Percentiles rank a stretch among this genome's conserved stretches.
Evolutionary conservation across 2,888 invertebrate genomes (phyloP).

Genomic region (Eupithecia exiguata): DNA sequence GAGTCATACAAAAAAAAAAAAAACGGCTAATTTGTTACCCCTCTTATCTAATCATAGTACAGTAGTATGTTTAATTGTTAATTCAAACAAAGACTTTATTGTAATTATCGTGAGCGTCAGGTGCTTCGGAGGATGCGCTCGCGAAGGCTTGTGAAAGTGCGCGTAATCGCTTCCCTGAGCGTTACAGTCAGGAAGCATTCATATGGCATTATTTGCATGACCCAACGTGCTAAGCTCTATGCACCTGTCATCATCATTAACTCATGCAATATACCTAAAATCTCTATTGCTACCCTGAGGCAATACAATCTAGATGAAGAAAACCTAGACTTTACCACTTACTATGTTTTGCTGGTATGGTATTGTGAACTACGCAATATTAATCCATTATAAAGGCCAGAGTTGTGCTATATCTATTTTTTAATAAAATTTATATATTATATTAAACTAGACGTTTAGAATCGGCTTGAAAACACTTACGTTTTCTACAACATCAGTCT

Average conservation of each 20-base stretch:
- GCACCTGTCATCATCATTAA: slow-evolving; percentile 61
- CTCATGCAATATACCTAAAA: slow-evolving; percentile 53
- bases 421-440: neutral
- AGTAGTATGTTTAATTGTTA: slow-evolving; percentile 27
- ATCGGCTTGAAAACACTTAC: neutral
- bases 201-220: slow-evolving; percentile 56
- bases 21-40: slow-evolving; percentile 10
- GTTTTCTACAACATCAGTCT: neutral
- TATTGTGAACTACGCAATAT: neutral
- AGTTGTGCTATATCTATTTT: too few species aligned
- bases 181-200: slow-evolving; percentile 57
- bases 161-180: slow-evolving; percentile 61
- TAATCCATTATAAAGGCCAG: neutral
- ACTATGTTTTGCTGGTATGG: too few species aligned
- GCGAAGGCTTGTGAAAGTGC: slow-evolving; percentile 59
- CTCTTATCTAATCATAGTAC: neutral
- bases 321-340: neutral
- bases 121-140: slow-evolving; percentile 44
- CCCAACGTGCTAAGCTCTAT: slow-evolving; percentile 49
- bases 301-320: neutral
- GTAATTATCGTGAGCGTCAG: slow-evolving; percentile 20
- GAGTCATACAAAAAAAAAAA: too few species aligned
- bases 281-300: neutral
- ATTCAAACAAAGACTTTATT: slow-evolving; percentile 33
- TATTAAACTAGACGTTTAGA: neutral